phyloP scores from a whole-genome alignment of 1,140 invertebrate species.

The Calycopis cecrops region DNA sequence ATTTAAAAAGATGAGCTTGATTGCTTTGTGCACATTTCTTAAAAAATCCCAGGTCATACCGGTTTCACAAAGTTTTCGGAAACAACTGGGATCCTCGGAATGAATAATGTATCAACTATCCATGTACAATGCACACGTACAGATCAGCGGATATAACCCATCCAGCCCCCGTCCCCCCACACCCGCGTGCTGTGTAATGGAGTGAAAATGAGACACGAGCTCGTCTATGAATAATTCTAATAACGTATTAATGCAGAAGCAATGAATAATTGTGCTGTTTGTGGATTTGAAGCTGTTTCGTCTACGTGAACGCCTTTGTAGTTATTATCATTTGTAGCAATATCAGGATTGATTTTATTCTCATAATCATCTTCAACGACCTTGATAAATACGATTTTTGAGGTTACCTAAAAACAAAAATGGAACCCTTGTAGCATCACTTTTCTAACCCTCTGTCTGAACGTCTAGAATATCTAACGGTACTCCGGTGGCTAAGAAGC shows the following conservation, averaged over 20 bases:
- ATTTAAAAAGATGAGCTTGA: too few species aligned
- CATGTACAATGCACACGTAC: background rate
- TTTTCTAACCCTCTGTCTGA: too few species aligned
- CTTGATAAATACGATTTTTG: background rate
- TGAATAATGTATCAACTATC: background rate
- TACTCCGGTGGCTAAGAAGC: background rate
- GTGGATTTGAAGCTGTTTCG: background rate
- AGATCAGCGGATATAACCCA: too few species aligned
- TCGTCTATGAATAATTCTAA: conserved; percentile 32
- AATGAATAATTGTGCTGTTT: background rate
- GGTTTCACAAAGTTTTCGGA: too few species aligned
- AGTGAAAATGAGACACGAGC: conserved; percentile 39
- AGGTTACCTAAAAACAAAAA: background rate
- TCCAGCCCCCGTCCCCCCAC: too few species aligned
- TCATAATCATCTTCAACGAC: too few species aligned
- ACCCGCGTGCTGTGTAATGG: conserved; percentile 31
- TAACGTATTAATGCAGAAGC: conserved; percentile 15
- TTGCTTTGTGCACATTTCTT: too few species aligned
- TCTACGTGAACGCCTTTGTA: background rate
- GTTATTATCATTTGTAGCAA: background rate
- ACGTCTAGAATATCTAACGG: too few species aligned
- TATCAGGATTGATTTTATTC: background rate
- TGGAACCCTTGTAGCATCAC: too few species aligned
- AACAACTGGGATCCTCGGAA: too few species aligned
- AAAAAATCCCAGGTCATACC: too few species aligned